phyloP scores from a whole-genome alignment of 2,888 invertebrate genomes.

The Dexiosoma caninum region DNA sequence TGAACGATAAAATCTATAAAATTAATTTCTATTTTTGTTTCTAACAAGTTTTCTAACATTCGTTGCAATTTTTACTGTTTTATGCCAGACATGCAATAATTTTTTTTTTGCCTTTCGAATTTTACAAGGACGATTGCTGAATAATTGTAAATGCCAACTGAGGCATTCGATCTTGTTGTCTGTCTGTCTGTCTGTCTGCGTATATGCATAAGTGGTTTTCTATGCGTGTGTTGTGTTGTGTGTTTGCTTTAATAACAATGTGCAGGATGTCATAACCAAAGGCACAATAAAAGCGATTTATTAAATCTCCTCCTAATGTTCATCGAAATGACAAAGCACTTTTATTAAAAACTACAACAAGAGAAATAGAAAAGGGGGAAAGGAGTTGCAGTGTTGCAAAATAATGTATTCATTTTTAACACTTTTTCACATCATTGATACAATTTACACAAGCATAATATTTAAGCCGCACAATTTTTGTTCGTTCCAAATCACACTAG shows the following conservation, averaged over 20 bases:
- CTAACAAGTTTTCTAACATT: conserved; percentile 47
- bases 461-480: no score
- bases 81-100: neutral
- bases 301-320: conserved; percentile 57
- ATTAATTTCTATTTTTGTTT: conserved; percentile 61
- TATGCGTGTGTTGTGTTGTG: no score
- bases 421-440: no score
- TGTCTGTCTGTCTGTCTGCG: neutral
- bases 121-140: conserved; percentile 13
- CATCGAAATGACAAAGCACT: conserved; percentile 53
- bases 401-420: neutral
- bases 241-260: conserved; percentile 59
- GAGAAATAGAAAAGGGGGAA: conserved; percentile 2
- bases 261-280: conserved; percentile 66
- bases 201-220: no score
- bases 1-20: conserved; percentile 63
- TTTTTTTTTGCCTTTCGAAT: no score
- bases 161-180: conserved; percentile 46
- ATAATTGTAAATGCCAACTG: conserved; percentile 36
- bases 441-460: no score
- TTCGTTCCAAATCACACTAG: no score
- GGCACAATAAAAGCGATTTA: conserved; percentile 61
- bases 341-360: conserved; percentile 14
- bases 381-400: neutral
- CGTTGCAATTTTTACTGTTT: conserved; percentile 19